Evolutionary conservation across 2,797 vertebrate species (phyloP).

Genomic region (Sebastes cheni): DNA sequence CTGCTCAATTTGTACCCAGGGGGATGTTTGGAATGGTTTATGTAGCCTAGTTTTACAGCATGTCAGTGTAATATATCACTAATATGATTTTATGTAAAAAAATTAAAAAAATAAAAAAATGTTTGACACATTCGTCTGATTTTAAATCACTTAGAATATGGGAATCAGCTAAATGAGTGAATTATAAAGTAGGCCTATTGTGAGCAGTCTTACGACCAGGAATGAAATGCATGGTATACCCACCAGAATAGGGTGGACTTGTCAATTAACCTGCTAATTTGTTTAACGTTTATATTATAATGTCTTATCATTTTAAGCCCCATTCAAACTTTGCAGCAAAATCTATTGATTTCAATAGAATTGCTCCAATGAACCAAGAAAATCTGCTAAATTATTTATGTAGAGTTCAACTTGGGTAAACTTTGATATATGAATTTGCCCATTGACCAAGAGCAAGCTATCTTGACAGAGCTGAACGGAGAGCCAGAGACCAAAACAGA

Average conservation of each 20-base stretch:
- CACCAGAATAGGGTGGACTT: not conserved
- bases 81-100: not conserved
- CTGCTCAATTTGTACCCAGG: not conserved
- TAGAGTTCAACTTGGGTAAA: too few species aligned
- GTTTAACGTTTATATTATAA: not conserved
- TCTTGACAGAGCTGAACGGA: too few species aligned
- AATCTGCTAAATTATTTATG: too few species aligned
- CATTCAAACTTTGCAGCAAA: too few species aligned
- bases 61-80: not conserved
- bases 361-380: too few species aligned
- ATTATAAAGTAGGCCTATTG: not conserved
- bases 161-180: not conserved
- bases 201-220: not conserved
- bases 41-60: not conserved
- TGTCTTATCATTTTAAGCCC: not conserved
- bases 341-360: too few species aligned
- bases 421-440: too few species aligned
- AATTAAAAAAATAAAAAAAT: too few species aligned
- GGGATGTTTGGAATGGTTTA: conserved; percentile 3
- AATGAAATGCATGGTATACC: not conserved
- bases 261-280: not conserved
- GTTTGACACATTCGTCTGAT: not conserved
- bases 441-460: rapidly evolving
- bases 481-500: too few species aligned
- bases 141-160: not conserved